Evolutionary conservation across 2,888 invertebrate species (phyloP).

Genomic region (Lycia hirtaria): DNA sequence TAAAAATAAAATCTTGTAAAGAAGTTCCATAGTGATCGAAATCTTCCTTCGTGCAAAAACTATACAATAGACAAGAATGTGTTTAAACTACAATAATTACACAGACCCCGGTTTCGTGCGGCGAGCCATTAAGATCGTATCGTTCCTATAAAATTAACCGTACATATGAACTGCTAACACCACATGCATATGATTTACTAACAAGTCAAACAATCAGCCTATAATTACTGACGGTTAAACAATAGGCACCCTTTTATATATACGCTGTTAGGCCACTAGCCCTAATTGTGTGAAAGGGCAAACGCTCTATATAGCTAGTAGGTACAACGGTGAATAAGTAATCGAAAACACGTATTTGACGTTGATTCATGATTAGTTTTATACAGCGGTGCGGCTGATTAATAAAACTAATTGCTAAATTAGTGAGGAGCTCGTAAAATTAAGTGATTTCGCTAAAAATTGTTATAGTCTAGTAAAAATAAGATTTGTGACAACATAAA

Average conservation of each 20-base stretch:
- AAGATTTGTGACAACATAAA: too few relatives aligned
- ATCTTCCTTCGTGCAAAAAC: background rate
- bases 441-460: too few relatives aligned
- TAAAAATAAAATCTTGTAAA: too few relatives aligned
- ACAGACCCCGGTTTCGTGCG: constrained; percentile 45
- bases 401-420: too few relatives aligned
- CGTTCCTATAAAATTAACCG: constrained; percentile 54
- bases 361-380: background rate
- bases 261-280: constrained; percentile 24
- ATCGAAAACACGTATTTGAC: background rate
- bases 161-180: constrained; percentile 52
- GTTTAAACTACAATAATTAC: constrained; percentile 31
- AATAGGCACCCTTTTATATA: constrained; percentile 48
- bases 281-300: constrained; percentile 31
- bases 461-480: too few relatives aligned
- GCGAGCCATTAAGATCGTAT: constrained; percentile 58
- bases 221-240: constrained; percentile 59
- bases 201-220: constrained; percentile 54
- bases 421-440: too few relatives aligned
- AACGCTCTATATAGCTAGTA: constrained; percentile 4
- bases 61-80: constrained; percentile 20
- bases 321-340: background rate
- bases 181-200: constrained; percentile 55
- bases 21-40: background rate
- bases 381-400: too few relatives aligned